Evolutionary conservation across 2,888 invertebrate genomes (phyloP).

Genomic region (Mimachlamys varia): DNA sequence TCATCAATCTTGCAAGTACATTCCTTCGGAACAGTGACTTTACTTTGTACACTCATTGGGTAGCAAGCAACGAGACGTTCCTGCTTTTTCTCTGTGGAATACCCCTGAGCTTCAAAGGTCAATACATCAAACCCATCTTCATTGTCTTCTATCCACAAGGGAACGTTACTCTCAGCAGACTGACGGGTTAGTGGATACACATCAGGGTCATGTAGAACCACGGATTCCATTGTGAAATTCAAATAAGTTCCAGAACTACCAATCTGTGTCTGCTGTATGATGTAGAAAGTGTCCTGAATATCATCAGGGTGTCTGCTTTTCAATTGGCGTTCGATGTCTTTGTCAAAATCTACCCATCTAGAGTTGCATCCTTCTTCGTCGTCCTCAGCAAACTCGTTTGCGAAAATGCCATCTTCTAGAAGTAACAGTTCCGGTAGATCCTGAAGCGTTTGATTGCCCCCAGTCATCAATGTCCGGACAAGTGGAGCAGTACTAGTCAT

Average conservation of each 20-base stretch:
- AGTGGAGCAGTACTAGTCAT: not conserved
- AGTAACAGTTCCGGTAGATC: slow-evolving; percentile 41
- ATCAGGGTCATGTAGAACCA: slow-evolving; percentile 8
- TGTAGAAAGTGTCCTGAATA: slow-evolving; percentile 39
- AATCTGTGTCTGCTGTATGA: slow-evolving; percentile 35
- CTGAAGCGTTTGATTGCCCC: not conserved
- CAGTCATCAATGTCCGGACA: not conserved
- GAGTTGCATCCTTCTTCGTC: slow-evolving; percentile 29
- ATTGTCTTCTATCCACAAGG: slow-evolving; percentile 28
- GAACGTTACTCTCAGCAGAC: not conserved
- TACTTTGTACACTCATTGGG: slow-evolving; percentile 10
- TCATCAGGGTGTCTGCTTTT: slow-evolving; percentile 40
- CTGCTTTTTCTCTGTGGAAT: not conserved
- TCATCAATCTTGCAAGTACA: not conserved
- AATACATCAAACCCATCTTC: slow-evolving; percentile 26
- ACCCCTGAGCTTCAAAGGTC: slow-evolving; percentile 15
- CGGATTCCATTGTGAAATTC: not conserved
- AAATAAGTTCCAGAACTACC: not conserved
- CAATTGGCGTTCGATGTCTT: slow-evolving; percentile 24
- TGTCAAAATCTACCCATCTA: slow-evolving; percentile 28
- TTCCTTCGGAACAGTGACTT: not conserved
- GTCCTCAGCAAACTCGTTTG: slow-evolving; percentile 40
- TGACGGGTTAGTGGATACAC: not conserved
- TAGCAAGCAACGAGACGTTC: not conserved
- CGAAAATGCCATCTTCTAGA: slow-evolving; percentile 14